These are phyloP conservation scores for Drosophila tanythrix DNA, from an alignment of 2,888 invertebrate genomes.

Conservation along the genomic window DNA sequence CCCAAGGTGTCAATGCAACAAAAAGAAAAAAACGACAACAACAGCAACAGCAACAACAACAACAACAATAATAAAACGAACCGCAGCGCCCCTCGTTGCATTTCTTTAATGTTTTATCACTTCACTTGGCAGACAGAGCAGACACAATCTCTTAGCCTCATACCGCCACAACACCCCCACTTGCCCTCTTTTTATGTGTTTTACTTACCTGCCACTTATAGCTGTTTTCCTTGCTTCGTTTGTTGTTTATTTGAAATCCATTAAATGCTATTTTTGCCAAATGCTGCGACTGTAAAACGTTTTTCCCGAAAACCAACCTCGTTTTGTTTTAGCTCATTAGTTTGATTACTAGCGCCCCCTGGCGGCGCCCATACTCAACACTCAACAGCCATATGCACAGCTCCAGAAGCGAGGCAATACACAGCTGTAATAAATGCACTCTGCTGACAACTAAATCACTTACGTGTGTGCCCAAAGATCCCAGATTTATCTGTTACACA, in stretches of 20 bases:
- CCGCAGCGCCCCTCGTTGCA: slow-evolving; percentile 37
- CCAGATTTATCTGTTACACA: slow-evolving; percentile 79
- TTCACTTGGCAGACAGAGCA: slow-evolving; percentile 59
- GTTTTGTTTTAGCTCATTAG: slow-evolving; percentile 65
- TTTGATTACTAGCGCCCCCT: slow-evolving; percentile 76
- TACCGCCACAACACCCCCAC: background rate
- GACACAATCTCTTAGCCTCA: slow-evolving; percentile 35
- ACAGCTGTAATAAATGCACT: slow-evolving; percentile 80
- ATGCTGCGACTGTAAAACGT: slow-evolving; percentile 29
- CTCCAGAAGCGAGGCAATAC: slow-evolving; percentile 37
- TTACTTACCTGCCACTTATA: slow-evolving; percentile 50
- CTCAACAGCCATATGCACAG: slow-evolving; percentile 4
- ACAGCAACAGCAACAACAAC: background rate
- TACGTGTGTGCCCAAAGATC: slow-evolving; percentile 61
- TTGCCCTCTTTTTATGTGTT: background rate
- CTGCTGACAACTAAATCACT: slow-evolving; percentile 81
- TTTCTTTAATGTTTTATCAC: slow-evolving; percentile 77
- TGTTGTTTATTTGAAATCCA: slow-evolving; percentile 79
- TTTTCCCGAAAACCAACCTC: slow-evolving; percentile 16
- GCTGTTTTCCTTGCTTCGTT: slow-evolving; percentile 16
- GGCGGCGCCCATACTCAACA: slow-evolving; percentile 28
- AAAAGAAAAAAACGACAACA: background rate
- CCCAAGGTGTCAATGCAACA: slow-evolving; percentile 61
- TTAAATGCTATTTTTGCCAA: slow-evolving; percentile 84
- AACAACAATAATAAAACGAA: slow-evolving; percentile 15